phyloP scores from a whole-genome alignment of 2,113 vertebrate species.

The Conger conger region DNA sequence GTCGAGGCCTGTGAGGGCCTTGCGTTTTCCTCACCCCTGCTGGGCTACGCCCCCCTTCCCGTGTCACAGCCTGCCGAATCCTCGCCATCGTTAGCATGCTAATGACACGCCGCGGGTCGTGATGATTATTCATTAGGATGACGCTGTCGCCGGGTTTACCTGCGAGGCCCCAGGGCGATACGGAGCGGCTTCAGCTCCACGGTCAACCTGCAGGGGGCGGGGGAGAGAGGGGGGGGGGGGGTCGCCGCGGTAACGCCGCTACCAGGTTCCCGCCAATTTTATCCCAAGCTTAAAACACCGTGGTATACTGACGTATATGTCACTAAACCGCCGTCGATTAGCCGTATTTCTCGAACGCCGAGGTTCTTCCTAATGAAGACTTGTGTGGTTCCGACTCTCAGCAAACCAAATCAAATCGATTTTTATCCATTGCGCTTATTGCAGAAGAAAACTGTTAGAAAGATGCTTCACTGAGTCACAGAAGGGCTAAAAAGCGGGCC shows the following conservation, averaged over 20 bases:
- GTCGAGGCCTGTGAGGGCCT: slow-evolving; percentile 34
- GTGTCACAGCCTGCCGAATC: slow-evolving; percentile 3
- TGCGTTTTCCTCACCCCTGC: slow-evolving; percentile 40
- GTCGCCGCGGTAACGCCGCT: neutral
- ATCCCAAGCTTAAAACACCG: too few relatives aligned
- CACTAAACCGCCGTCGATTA: too few relatives aligned
- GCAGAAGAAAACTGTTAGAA: too few relatives aligned
- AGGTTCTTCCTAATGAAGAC: too few relatives aligned
- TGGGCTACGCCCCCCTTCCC: slow-evolving; percentile 32
- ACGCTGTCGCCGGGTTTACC: slow-evolving; percentile 9
- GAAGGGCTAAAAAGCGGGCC: too few relatives aligned
- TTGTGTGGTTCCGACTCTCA: too few relatives aligned
- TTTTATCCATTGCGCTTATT: too few relatives aligned
- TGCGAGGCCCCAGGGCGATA: neutral
- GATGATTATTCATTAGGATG: slow-evolving; percentile 24
- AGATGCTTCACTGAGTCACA: too few relatives aligned
- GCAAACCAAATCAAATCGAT: too few relatives aligned
- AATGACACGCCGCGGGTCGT: slow-evolving; percentile 9
- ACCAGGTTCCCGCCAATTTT: too few relatives aligned
- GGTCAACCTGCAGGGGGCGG: neutral
- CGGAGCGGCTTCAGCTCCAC: neutral
- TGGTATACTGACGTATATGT: too few relatives aligned
- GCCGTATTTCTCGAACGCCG: too few relatives aligned
- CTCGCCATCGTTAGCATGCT: slow-evolving; percentile 16
- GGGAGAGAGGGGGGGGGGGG: slow-evolving; percentile 28